Conservation (phyloP, 1,140 invertebrate genomes). For the Drosophila subobscura region DNA sequence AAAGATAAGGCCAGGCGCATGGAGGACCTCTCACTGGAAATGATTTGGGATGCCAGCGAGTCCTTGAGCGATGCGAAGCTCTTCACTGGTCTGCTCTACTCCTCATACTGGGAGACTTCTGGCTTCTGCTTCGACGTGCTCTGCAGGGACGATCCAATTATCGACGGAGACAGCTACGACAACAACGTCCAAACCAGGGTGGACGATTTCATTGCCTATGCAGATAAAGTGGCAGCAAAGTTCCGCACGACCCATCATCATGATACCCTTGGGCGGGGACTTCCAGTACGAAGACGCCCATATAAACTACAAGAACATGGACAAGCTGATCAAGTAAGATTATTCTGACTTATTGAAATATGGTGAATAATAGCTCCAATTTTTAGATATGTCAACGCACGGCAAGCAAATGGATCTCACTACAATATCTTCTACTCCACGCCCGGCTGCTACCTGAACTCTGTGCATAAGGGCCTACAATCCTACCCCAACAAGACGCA, state of each 20-base stretch:
- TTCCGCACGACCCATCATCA: conserved; percentile 88
- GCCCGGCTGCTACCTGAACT: conserved; percentile 95
- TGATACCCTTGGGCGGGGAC: conserved; percentile 97
- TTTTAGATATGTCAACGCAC: conserved; percentile 80
- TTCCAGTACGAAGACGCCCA: conserved; percentile 95
- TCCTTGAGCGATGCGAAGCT: conserved; percentile 86
- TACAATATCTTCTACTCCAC: conserved; percentile 86
- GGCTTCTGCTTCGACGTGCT: conserved; percentile 96
- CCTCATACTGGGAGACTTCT: conserved; percentile 91
- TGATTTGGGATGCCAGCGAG: conserved; percentile 86
- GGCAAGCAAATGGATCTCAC: conserved; percentile 86
- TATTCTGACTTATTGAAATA: too few species aligned
- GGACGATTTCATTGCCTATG: conserved; percentile 85
- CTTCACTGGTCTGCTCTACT: conserved; percentile 90
- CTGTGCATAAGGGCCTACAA: conserved; percentile 88
- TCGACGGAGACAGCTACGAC: conserved; percentile 89
- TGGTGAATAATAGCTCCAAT: not conserved
- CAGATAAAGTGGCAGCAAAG: conserved; percentile 83
- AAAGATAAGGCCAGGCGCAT: conserved; percentile 90
- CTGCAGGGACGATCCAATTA: conserved; percentile 92
- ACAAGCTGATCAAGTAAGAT: conserved; percentile 93
- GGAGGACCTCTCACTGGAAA: conserved; percentile 84
- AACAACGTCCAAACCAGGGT: conserved; percentile 89
- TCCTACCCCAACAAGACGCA: conserved; percentile 89
- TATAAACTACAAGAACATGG: conserved; percentile 93